phyloP scores from a whole-genome alignment of 2,113 vertebrate genomes.

The Heterochromis multidens region DNA sequence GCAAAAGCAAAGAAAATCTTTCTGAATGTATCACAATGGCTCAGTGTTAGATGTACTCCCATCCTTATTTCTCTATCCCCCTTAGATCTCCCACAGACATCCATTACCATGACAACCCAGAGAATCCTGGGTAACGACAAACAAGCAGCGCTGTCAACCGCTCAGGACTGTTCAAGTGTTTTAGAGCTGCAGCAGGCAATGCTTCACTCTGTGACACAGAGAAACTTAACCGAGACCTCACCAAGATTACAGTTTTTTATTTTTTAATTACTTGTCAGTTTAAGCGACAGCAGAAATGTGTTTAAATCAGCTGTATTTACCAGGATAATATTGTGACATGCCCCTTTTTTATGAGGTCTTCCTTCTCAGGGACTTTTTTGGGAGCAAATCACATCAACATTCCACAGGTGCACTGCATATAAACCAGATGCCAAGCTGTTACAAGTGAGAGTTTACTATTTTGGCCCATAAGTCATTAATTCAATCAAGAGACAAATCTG shows the following conservation, averaged over 20 bases:
- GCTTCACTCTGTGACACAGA: not conserved
- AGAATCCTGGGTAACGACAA: slow-evolving; percentile 50
- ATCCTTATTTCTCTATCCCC: slow-evolving; percentile 25
- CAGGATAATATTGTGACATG: not conserved
- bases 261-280: not conserved
- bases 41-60: slow-evolving; percentile 20
- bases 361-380: not conserved
- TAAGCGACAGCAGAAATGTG: not conserved
- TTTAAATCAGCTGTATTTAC: not conserved
- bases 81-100: slow-evolving; percentile 36
- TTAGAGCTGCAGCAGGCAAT: not conserved
- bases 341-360: not conserved
- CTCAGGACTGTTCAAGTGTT: slow-evolving; percentile 10
- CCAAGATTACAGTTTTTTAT: not conserved
- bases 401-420: not conserved
- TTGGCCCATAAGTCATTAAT: not conserved
- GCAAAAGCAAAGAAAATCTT: slow-evolving; percentile 4
- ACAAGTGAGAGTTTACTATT: not conserved
- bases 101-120: slow-evolving; percentile 56
- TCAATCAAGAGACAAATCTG: not conserved
- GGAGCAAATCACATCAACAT: not conserved
- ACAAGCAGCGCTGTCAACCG: slow-evolving; percentile 28
- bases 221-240: not conserved
- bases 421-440: not conserved
- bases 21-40: slow-evolving; percentile 9